Base-by-base conservation (phyloP, 2,888 invertebrate genomes). In the Drosophila crucigera region DNA sequence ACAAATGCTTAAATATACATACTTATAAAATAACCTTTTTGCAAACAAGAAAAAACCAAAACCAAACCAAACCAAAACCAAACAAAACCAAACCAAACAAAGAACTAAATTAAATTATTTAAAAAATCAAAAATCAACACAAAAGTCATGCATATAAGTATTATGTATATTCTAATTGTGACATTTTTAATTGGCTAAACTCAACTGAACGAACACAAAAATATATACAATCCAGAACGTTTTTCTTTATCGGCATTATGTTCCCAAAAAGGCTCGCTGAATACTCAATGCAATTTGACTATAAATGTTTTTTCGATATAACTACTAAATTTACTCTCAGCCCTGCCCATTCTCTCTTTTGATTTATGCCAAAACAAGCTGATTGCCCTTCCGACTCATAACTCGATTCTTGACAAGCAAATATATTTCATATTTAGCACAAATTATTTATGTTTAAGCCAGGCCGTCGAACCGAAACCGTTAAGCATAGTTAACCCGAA, bases 1-100 rank as follows among this genome's bases (percentile, higher is more conserved):
- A 71, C 66, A 83, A 72, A 73, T 80, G 83, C 83, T 82, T 87
- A 82, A 82, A 77, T 75, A 80, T 82, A 80, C 73, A 80, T 82
- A 80, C 73, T 73, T 78, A 68, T 68, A 37, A 16, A 70, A 79
- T 82, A 74, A 81, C 71, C 60, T 80, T 83, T 83, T 83, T 82
- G 75, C 76, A 60, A 88, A 76, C 47, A 62, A 60, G 7, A 53
- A 65, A 55, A 61, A 59, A 63, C 61, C 11, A 43, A 43, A 43
- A 14, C 22, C 22, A 14, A 47, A 11, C 52, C 30, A 61, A 47
- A 11, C 52, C 30, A 61, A 59, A 55, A 50, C 9, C 55, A 68
- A 73, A 79, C 37, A 19, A 43, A 43, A 43, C 11, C 11, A 43
- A 47, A 47, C 22, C 25, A 47, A 16, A 47, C 10, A 25, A 47